phyloP scores from a whole-genome alignment of 2,113 vertebrate genomes.

The Spheniscus mendiculus region DNA sequence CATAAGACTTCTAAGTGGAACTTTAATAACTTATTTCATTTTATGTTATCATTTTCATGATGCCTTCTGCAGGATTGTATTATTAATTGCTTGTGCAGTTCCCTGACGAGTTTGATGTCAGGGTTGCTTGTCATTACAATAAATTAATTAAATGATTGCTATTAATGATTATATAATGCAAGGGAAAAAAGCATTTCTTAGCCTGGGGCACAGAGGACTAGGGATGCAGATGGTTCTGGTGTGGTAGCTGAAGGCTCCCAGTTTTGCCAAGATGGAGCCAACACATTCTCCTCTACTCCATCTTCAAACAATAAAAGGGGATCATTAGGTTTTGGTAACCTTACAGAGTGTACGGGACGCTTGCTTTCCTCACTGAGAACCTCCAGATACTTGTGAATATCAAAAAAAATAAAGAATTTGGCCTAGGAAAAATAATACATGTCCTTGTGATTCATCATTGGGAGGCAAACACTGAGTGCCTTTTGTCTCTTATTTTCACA shows the following conservation, averaged over 20 bases:
- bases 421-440: not conserved
- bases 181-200: not conserved
- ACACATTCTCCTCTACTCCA: not conserved
- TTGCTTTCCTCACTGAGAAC: not conserved
- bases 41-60: not conserved
- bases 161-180: not conserved
- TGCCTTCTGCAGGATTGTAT: not conserved
- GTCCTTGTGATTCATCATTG: not conserved
- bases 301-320: not conserved
- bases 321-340: not conserved
- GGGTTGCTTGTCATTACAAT: not conserved
- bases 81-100: constrained; percentile 15
- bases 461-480: not conserved
- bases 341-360: not conserved
- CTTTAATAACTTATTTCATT: not conserved
- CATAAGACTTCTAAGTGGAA: not conserved
- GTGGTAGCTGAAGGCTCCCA: not conserved
- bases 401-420: not conserved
- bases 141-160: not conserved
- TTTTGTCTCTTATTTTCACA: not conserved
- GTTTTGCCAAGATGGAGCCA: not conserved
- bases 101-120: not conserved
- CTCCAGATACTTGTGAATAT: not conserved
- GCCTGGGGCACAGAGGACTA: not conserved
- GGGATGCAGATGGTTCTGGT: not conserved